These are phyloP conservation scores for Hylaeus anthracinus DNA, from an alignment of 1,140 invertebrate species.

Conservation along the genomic window DNA sequence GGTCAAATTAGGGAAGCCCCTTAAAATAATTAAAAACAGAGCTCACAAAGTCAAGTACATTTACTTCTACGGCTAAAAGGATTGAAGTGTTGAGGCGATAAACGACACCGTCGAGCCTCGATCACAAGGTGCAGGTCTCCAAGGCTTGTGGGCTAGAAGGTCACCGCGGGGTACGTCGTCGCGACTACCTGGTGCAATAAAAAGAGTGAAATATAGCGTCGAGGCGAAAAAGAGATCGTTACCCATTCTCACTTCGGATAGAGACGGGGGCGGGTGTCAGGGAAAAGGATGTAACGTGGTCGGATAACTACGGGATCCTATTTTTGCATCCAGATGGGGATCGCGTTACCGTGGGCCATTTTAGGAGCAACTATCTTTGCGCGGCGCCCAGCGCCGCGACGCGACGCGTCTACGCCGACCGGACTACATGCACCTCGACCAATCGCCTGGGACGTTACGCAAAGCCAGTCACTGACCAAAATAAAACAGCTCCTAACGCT, in stretches of 20 bases:
- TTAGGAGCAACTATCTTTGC: constrained; percentile 83
- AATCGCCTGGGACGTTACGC: constrained; percentile 73
- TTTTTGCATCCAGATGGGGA: constrained; percentile 80
- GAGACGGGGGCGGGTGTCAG: constrained; percentile 29
- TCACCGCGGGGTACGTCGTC: neutral
- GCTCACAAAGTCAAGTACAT: no score
- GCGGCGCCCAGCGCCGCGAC: constrained; percentile 69
- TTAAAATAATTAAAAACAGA: no score
- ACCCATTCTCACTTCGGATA: constrained; percentile 46
- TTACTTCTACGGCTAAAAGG: no score
- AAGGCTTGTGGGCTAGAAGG: neutral
- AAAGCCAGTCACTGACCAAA: constrained; percentile 79
- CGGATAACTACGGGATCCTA: constrained; percentile 71
- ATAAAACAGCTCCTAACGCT: constrained; percentile 70
- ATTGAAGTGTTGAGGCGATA: neutral
- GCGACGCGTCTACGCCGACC: constrained; percentile 58
- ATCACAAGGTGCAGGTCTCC: neutral
- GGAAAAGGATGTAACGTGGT: constrained; percentile 41
- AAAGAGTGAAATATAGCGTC: neutral
- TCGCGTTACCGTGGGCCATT: constrained; percentile 84
- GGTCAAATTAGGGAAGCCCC: no score
- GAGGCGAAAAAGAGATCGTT: constrained; percentile 16
- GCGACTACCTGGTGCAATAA: constrained; percentile 5
- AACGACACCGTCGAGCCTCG: neutral
- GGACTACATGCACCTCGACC: constrained; percentile 57